Percentiles rank a stretch among this genome's conserved stretches.
These are phyloP conservation scores for Pterobdella sp. DNA, from an alignment of 2,888 invertebrate genomes.

Conservation along the genomic window DNA sequence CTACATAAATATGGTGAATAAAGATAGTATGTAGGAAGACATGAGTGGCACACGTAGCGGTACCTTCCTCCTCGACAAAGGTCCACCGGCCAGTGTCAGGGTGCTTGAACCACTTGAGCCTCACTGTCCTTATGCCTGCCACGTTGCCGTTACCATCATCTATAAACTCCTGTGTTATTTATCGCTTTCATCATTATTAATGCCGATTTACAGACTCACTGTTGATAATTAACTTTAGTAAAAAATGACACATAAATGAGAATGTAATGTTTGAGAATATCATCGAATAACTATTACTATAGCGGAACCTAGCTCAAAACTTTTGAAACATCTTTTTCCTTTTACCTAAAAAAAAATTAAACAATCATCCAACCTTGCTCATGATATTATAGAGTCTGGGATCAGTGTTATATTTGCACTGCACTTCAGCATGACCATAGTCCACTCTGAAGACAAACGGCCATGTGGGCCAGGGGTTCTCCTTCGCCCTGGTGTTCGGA, in stretches of 20 bases:
- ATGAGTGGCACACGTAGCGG: not conserved
- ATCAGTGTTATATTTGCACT: slow-evolving; percentile 62
- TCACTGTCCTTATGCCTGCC: slow-evolving; percentile 77
- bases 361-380: slow-evolving; percentile 61
- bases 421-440: slow-evolving; percentile 95
- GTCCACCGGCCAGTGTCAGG: slow-evolving; percentile 75
- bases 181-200: no score
- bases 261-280: no score
- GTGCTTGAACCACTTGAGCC: slow-evolving; percentile 88
- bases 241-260: no score
- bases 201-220: no score
- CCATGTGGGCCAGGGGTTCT: slow-evolving; percentile 99
- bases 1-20: no score
- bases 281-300: no score
- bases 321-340: no score
- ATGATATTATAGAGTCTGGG: slow-evolving; percentile 86
- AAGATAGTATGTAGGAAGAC: not conserved
- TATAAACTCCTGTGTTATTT: slow-evolving; percentile 65
- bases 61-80: slow-evolving; percentile 74
- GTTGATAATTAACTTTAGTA: no score
- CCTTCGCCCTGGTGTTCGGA: slow-evolving; percentile 66
- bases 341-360: not conserved
- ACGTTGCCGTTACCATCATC: slow-evolving; percentile 82
- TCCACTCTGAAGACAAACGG: slow-evolving; percentile 91
- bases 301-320: no score